These are phyloP conservation scores for Semotilus atromaculatus DNA, from an alignment of 2,797 vertebrate species.

Conservation along the genomic window DNA sequence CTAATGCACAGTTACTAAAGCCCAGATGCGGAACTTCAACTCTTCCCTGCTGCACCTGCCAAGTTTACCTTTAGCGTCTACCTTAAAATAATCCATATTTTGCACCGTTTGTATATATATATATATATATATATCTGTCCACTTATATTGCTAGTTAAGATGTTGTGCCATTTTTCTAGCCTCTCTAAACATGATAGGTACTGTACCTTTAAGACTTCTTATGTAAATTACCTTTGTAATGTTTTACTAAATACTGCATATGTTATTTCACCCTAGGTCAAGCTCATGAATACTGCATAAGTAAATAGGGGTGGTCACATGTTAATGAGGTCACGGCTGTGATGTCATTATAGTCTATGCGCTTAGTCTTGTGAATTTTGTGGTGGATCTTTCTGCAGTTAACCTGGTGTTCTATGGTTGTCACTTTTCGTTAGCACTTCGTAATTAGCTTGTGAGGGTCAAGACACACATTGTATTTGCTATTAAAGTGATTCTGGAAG, in stretches of 20 bases:
- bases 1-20: conserved; percentile 25
- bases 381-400: background rate
- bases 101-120: background rate
- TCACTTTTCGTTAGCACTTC: conserved; percentile 5
- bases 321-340: background rate
- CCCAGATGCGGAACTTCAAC: background rate
- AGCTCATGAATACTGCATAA: background rate
- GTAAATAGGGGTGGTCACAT: background rate
- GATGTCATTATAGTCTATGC: background rate
- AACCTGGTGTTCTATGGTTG: conserved; percentile 31
- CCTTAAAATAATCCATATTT: background rate
- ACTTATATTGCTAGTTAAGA: background rate
- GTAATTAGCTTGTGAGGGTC: conserved; percentile 48
- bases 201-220: conserved; percentile 1
- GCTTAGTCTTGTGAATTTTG: background rate
- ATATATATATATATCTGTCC: background rate
- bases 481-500: conserved; percentile 10
- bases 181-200: background rate
- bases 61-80: background rate
- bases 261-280: background rate
- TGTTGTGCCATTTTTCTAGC: background rate
- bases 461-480: conserved; percentile 26
- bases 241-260: background rate
- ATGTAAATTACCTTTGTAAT: background rate
- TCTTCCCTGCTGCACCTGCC: background rate